Evolutionary conservation across 1,140 invertebrate species (phyloP), one percentile per base, ranked within the genome.

Genomic region (Phocides pigmalion): DNA sequence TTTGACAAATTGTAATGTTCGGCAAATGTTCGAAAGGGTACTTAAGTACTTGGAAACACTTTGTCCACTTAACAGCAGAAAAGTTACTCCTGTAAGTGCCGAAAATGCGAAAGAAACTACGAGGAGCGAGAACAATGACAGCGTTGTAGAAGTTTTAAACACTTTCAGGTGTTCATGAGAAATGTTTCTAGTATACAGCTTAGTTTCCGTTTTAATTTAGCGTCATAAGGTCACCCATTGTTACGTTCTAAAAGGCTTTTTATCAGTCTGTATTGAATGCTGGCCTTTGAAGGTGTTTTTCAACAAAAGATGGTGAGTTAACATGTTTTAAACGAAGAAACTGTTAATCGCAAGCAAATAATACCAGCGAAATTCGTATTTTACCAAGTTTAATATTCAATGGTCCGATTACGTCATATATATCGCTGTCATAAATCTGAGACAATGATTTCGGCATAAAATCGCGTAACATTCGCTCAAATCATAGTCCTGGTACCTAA

Each of bases 121-220:
- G 25, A 14, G 8, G 15, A 46, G 3, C 14, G 41, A 15, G n/a
- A 17, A 46, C 41, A 46, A 59, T 20, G 42, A 46, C 22, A 46
- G 11, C 22, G n/a, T 25, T 15, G 25, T 47, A 15, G 25, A 59
- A 47, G 14, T 47, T 47, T 37, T 47, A 47, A 59, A 59, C 56
- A 59, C 42, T 47, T 59, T 58, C 54, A 35, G 42, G 25, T 37
- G 44, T 39, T 61, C 35, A 49, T 61, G 56, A 59, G 56, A 12
- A 59, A 47, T 47, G 25, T 46, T 47, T 44, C 17, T 16, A 49
- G 32, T 47, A 20, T 47, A 32, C 42, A 32, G 42, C 12, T 49
- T 11, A 49, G 32, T 32, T 49, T 0, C 17, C 12, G 11, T 17
- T 1, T 39, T 28, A 14, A 12, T 46, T n/a, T n/a, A n/a, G 9